Evolutionary conservation across 2,797 vertebrate genomes (phyloP).

Genomic region (Sciaenops ocellatus): DNA sequence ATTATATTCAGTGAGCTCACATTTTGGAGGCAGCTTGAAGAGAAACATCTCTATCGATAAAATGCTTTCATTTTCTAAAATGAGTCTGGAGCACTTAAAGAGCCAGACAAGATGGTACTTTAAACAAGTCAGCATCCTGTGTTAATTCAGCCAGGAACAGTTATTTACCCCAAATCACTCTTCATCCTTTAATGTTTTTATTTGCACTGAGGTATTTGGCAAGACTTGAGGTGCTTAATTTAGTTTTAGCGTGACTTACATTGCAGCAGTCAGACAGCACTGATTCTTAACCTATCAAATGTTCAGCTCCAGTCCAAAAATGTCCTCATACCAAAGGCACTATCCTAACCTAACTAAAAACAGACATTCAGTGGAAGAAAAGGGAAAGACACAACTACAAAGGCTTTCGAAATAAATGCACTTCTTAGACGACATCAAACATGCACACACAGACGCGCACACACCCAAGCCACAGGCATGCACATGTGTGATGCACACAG

Average conservation of each 20-base stretch:
- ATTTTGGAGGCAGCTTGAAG: neutral
- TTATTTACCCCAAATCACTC: neutral
- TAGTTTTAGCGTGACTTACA: slow-evolving; percentile 22
- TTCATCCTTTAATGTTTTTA: slow-evolving; percentile 21
- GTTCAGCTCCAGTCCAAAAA: slow-evolving; percentile 52
- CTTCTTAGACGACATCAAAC: slow-evolving; percentile 9
- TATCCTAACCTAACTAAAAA: slow-evolving; percentile 50
- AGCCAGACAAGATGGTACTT: slow-evolving; percentile 3
- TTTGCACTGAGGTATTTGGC: slow-evolving; percentile 17
- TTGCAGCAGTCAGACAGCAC: slow-evolving; percentile 41
- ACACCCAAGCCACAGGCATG: slow-evolving; percentile 32
- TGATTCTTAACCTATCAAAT: slow-evolving; percentile 35
- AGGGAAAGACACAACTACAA: slow-evolving; percentile 6
- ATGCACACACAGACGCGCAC: slow-evolving; percentile 4
- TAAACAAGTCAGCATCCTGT: slow-evolving; percentile 19
- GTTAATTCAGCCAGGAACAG: slow-evolving; percentile 5
- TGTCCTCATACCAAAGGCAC: slow-evolving; percentile 42
- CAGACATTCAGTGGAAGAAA: slow-evolving; percentile 34
- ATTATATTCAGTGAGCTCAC: neutral
- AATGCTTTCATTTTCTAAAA: slow-evolving; percentile 31
- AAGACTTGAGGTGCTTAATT: slow-evolving; percentile 8
- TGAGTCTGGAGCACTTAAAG: slow-evolving; percentile 4
- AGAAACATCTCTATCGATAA: slow-evolving; percentile 19
- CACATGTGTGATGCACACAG: slow-evolving; percentile 5
- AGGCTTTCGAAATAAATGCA: slow-evolving; percentile 30